Percentiles rank a stretch among this genome's conserved stretches.
Conservation (phyloP, 2,113 vertebrate genomes). For the Microcebus murinus region DNA sequence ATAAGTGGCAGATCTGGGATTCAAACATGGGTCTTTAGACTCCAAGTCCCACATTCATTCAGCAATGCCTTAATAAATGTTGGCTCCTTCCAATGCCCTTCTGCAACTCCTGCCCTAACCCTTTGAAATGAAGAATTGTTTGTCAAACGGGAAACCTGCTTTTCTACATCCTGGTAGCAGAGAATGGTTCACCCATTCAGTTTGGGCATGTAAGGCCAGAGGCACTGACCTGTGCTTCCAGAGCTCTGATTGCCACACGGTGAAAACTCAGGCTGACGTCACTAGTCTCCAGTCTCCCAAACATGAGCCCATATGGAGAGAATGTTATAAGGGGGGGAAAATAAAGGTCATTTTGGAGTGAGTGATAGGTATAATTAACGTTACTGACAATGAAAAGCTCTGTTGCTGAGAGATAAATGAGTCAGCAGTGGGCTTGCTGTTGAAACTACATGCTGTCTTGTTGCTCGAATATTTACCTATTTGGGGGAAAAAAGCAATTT, state of each 20-base stretch:
- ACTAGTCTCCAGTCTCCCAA: not conserved
- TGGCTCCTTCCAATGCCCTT: not conserved
- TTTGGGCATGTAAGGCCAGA: not conserved
- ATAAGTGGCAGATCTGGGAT: not conserved
- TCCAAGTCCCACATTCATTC: not conserved
- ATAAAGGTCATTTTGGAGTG: slow-evolving; percentile 23
- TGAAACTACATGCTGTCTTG: not conserved
- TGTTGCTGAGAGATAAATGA: slow-evolving; percentile 38
- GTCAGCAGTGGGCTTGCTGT: not conserved
- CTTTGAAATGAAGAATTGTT: slow-evolving; percentile 26
- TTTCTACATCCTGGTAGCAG: not conserved
- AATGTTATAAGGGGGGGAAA: not conserved
- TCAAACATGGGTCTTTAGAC: not conserved
- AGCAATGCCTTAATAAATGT: not conserved
- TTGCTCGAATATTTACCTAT: not conserved
- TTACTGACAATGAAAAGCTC: slow-evolving; percentile 27
- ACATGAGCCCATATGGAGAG: not conserved
- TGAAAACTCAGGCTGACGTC: not conserved
- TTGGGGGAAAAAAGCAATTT: not conserved
- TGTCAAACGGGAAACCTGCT: not conserved
- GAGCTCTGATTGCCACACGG: not conserved
- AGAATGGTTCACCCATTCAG: not conserved
- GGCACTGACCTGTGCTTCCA: not conserved
- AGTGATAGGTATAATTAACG: not conserved
- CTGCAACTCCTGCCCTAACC: not conserved